Base-by-base conservation (phyloP, 92 coral and sea anemone genomes). In the Hydrozoanthus gracilis region DNA sequence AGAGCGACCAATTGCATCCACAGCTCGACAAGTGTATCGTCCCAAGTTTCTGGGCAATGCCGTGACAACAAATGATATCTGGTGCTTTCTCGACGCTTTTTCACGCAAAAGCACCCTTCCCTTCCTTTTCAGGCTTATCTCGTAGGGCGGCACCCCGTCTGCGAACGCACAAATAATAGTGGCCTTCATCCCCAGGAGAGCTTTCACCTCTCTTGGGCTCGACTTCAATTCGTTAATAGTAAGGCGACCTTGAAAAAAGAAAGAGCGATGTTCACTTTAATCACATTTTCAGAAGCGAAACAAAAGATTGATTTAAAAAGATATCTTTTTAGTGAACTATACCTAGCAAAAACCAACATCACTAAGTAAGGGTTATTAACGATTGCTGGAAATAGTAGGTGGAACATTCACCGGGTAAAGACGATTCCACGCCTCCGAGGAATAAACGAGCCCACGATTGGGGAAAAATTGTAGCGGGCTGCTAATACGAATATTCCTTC, bases 71-170 rank as follows among this genome's bases (percentile, higher is more conserved):
- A 73, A 77, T 47, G 91, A 82, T 20, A 88, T 52, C 18, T 60
- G 76, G 15, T 58, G 71, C 58, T 73, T 52, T 45, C 51, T 27
- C 4, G 82, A 73, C 14, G n/a, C 54, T 52, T 75, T 76, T 46
- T 51, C 68, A 16, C 51, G 67, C 47, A 39, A 16, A 64, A 88
- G 68, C 5, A 17, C 44, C 73, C 47, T 76, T 6, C 84, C 83
- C 20, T 44, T 71, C 15, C 79, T 83, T 7, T 5, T 51, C 83
- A 88, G 47, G 15, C 79, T 83, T 8, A 88, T 88, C 86, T 50
- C 82, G n/a, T 73, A 62, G n/a, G 91, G 91, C 15, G 69, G 84
- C 48, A 83, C 84, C 5, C 91, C 91, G 35, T 73, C 84, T 6
- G 7, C 46, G 52, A 88, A 88, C 71, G 73, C 88, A 67, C 91